Percentiles rank a stretch among this genome's conserved stretches.
phyloP scores from a whole-genome alignment of 2,113 vertebrate species.

The Crocuta crocuta region DNA sequence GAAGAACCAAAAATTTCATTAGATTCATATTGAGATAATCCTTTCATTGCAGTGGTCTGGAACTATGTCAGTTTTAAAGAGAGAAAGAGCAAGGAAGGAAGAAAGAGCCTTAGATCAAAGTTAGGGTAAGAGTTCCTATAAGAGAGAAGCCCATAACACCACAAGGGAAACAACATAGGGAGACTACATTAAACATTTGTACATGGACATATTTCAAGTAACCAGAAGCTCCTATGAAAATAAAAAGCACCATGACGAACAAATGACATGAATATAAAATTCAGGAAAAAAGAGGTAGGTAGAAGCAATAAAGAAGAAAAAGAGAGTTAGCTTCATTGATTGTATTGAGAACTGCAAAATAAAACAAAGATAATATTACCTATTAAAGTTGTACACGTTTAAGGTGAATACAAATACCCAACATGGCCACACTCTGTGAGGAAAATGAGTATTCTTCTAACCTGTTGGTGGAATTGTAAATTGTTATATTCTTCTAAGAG shows the following conservation, averaged over 20 bases:
- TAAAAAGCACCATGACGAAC: neutral
- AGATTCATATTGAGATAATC: too few relatives aligned
- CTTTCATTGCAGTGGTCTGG: too few relatives aligned
- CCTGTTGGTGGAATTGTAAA: neutral
- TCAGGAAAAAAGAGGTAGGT: neutral
- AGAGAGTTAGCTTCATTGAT: neutral
- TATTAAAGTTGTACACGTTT: neutral
- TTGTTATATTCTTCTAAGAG: neutral
- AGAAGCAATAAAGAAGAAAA: neutral
- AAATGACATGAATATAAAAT: neutral
- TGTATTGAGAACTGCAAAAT: neutral
- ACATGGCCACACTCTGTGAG: neutral
- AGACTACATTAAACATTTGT: neutral
- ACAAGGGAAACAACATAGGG: neutral
- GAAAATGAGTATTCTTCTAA: neutral
- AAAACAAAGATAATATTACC: neutral
- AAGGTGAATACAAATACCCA: neutral
- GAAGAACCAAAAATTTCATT: too few relatives aligned
- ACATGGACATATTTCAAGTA: neutral
- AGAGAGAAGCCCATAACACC: neutral
- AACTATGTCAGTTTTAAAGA: too few relatives aligned
- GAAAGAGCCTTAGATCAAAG: conserved; percentile 29
- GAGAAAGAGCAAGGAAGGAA: too few relatives aligned
- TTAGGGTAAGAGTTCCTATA: conserved; percentile 42
- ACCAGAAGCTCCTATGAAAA: neutral